Base-by-base conservation (phyloP, 2,888 invertebrate genomes). In the Pachycephus smyrnensis region DNA sequence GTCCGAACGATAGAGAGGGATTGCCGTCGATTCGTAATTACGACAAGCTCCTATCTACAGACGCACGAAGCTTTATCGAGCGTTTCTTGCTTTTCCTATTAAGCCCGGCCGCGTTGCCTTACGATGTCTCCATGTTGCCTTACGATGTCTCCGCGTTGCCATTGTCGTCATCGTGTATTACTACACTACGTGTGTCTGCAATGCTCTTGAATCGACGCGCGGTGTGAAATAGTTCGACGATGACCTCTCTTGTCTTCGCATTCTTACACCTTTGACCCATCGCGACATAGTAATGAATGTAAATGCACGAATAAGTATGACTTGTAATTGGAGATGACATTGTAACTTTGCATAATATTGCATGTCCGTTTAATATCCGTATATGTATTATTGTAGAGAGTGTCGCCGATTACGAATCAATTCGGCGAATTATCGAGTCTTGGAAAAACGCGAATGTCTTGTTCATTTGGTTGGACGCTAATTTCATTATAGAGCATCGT, bases 221-320 rank as follows among this genome's bases (percentile, higher is more conserved):
- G 55, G 9, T 9, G 55, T 55, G 23, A 55, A 23, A 23, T 23
- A 23, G 9, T 55, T 55, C 9, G 55, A 23, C 9, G 23, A 23
- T 23, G 23, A 23, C 40, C 73, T 74, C 69, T 40, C 68, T 75
- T 68, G 77, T 71, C 79, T 78, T 79, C 40, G 31, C 75, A 55
- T 76, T 78, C 77, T 77, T 81, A 77, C 79, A 80, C 73, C 37
- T 35, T 78, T 55, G 80, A 84, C 79, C 55, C 76, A 84, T 73
- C 68, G 71, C 76, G 78, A 79, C 80, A 77, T 79, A 74, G 76
- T 78, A 80, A 83, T 82, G 82, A 82, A 84, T 82, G 83, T 55
- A 23, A 55, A 55, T 55, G 23, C 23, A 55, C 23, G 55, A 55
- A 23, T 55, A 55, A 55, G 55, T 55, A 23, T 55, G 55, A 55